Evolutionary conservation across 2,888 invertebrate genomes (phyloP), one percentile per base, ranked within the genome.

Genomic region (Trachelus iudaicus): DNA sequence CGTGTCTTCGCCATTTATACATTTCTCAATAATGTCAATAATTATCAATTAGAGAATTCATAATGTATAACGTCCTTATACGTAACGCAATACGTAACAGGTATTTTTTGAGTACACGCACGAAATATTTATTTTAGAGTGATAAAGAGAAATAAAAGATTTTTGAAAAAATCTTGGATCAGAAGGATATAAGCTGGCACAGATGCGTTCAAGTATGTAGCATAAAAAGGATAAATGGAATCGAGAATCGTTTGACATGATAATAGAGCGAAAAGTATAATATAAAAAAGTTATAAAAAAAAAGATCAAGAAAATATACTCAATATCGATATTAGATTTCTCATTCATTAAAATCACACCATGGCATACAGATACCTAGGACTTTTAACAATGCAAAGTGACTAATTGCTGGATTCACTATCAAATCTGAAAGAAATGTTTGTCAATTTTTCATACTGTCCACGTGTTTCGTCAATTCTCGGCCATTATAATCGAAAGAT

Each of bases 351-450:
- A 82, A 82, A 81, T 84, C 85, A 87, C 56, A 56, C 76, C 88
- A 87, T 87, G 89, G 89, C 89, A 89, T 89, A 88, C 89, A 89
- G 89, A 89, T 89, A 89, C 88, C 87, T 89, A 85, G 89, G 88
- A 88, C 88, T 87, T 87, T 83, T 78, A 78, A 81, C 77, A 78
- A 80, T 80, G 79, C 76, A 80, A 79, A 80, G 76, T 77, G 73
- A 75, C 31, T 76, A 73, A 74, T 75, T 79, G 56, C 69, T 79
- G 9, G 23, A 23, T 56, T 56, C 56, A 23, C 9, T 23, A 23
- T 56, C 9, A 4, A 35, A 69, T 74, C 30, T 75, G 69, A 23
- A 76, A 35, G 68, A 68, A 76, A 71, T 77, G 30, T 78, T 34
- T 76, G 73, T 75, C 56, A 40, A 31, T 76, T 33, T 37, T 69